Evolutionary conservation across 2,797 vertebrate species (phyloP), one percentile per base, ranked within the genome.

Genomic region (Hirundo rustica): DNA sequence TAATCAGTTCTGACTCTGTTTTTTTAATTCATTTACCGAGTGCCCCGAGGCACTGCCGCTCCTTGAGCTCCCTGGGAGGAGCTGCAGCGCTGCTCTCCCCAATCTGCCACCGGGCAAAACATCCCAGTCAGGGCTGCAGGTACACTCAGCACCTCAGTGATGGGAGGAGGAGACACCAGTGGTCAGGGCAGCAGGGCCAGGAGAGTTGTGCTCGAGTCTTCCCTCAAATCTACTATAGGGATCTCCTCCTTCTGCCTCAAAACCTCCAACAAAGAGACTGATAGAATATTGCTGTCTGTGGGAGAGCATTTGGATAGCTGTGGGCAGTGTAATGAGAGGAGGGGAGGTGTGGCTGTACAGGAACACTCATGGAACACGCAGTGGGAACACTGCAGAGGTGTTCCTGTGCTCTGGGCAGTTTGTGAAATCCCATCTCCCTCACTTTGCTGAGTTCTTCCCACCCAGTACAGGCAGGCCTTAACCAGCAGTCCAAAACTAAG

Each of bases 1-100:
- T 95, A 97, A 96, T 96, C 94, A 97, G 93, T 92, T 92, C 85
- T 95, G 94, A 88, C 80, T 92, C 61, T 81, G 80, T 18, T 92
- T 96, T 96, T 90, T 94, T 89, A 27, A 96, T 89, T 89, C 83
- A 93, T 95, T 96, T 92, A 93, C 95, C 19, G 77, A 72, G 72
- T 88, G 93, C 95, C 96, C 88, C 0, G 30, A 87, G 96, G 95
- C 93, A 23, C 80, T 88, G 92, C 95, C 25, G 16, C 92, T 95
- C 88, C 95, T 89, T 76, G 55, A 85, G 90, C 90, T 93, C 77
- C 53, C 70, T 79, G 92, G 48, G 64, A 93, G 90, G 90, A 95
- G 90, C 38, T 73, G 76, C 55, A 27, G 47, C 7, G 66, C 55
- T 86, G 91, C 85, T 93, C 78, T 71, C 57, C 67, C 67, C 68